Base-by-base conservation (phyloP, 2,888 invertebrate species). In the Patella caerulea region DNA sequence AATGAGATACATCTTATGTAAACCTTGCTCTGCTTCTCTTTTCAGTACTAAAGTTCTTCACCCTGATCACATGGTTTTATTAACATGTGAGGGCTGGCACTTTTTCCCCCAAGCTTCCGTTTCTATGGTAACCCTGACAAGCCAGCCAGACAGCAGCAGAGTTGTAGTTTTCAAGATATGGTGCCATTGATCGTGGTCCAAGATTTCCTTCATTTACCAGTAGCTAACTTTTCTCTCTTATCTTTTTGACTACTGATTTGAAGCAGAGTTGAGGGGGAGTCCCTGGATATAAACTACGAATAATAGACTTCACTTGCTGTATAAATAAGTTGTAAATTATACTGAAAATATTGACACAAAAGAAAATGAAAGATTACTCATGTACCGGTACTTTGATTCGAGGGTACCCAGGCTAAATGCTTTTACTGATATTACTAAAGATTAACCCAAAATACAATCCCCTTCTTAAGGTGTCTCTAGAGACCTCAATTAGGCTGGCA, bases 51-150 rank as follows among this genome's bases (percentile, higher is more conserved):
- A 24, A 65, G 65, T 65, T 65, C 65, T 65, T 65, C 11, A 65
- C 65, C 65, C 65, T 65, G 65, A 65, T 65, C 65, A 65, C 24
- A 65, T 65, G 65, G 65, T 65, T 65, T 24, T 65, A 65, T 65
- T 19, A 65, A 65, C 65, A 65, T 65, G 65, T 65, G 65, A 65
- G 65, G 65, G 65, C 65, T 24, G 65, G 24, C 19, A 24, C 65
- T 65, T 65, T 65, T 65, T 65, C 65, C 65, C 65, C 24, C 65
- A 12, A 65, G 65, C 65, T 65, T 65, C 65, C 19, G 65, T 65
- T 65, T 65, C 65, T 65, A 65, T 65, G 65, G 65, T 24, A 65
- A 65, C 65, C 19, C 65, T 24, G 65, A 65, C 65, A 65, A 65
- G 24, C 65, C 24, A 65, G 65, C 19, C 65, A 65, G 65, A 19